Evolutionary conservation across 2,888 invertebrate genomes (phyloP).

Genomic region (Trachelus tabidus): DNA sequence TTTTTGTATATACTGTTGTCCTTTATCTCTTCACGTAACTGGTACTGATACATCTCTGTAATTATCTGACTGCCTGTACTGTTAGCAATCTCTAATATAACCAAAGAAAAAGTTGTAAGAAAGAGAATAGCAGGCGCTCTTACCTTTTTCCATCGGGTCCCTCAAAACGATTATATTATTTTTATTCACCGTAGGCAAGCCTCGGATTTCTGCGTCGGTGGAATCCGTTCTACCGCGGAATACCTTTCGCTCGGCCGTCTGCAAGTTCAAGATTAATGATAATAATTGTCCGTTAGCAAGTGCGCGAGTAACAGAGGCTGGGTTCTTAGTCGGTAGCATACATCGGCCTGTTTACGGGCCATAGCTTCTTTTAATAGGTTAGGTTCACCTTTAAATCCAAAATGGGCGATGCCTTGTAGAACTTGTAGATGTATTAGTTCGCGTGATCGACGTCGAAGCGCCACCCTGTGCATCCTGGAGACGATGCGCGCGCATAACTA

Average conservation of each 20-base stretch:
- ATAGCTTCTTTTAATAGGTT: not conserved
- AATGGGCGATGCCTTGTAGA: not conserved
- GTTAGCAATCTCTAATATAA: conserved; percentile 19
- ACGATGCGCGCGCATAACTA: not conserved
- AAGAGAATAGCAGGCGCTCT: conserved; percentile 16
- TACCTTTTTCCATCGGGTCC: conserved; percentile 1
- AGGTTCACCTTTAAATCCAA: not conserved
- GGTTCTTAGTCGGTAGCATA: not conserved
- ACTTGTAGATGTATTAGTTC: not conserved
- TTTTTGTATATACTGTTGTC: not conserved
- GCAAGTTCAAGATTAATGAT: conserved; percentile 38
- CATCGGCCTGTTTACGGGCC: not conserved
- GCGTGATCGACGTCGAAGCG: not conserved
- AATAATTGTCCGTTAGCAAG: conserved; percentile 31
- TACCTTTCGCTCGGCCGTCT: conserved; percentile 21
- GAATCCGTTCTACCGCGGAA: conserved; percentile 21
- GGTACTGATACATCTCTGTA: not conserved
- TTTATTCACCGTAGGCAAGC: conserved; percentile 8
- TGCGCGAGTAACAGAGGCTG: not conserved
- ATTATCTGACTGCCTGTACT: not conserved
- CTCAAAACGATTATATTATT: conserved; percentile 15
- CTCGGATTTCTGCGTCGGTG: conserved; percentile 20
- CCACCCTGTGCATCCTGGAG: not conserved
- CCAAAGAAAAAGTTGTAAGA: conserved; percentile 32
- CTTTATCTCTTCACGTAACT: not conserved